Evolutionary conservation across 2,888 invertebrate genomes (phyloP).

Genomic region (Agriopis aurantiaria): DNA sequence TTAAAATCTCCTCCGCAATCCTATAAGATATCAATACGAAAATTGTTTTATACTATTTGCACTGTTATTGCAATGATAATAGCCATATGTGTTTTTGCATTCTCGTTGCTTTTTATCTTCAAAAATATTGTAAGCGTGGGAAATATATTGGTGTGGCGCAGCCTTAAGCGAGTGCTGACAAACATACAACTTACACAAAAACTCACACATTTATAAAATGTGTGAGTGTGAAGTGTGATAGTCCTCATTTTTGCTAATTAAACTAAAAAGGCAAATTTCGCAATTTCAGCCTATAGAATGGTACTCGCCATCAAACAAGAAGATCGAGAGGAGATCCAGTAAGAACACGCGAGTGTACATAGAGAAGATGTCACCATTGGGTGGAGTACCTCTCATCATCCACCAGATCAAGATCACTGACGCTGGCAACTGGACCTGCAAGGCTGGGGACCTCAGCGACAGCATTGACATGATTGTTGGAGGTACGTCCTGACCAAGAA

Average conservation of each 20-base stretch:
- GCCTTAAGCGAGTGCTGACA: no score
- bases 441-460: conserved; percentile 66
- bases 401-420: conserved; percentile 66
- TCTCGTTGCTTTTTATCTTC: no score
- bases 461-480: conserved; percentile 73
- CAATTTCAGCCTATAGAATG: conserved; percentile 72
- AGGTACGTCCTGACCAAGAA: conserved; percentile 54
- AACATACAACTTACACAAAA: no score
- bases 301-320: conserved; percentile 63
- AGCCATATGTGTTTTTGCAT: no score
- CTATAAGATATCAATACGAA: no score
- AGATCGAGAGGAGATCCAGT: conserved; percentile 61
- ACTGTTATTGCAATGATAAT: no score
- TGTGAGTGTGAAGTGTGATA: no score
- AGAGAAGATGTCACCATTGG: conserved; percentile 57
- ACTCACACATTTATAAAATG: no score
- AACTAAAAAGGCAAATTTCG: background rate
- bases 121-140: no score
- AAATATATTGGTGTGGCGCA: no score
- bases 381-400: conserved; percentile 67
- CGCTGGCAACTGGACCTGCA: conserved; percentile 80
- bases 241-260: background rate
- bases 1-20: no score
- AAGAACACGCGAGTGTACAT: conserved; percentile 69
- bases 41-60: no score